Evolutionary conservation across 1,140 invertebrate genomes (phyloP).

Genomic region (Sminthurides bifidus): DNA sequence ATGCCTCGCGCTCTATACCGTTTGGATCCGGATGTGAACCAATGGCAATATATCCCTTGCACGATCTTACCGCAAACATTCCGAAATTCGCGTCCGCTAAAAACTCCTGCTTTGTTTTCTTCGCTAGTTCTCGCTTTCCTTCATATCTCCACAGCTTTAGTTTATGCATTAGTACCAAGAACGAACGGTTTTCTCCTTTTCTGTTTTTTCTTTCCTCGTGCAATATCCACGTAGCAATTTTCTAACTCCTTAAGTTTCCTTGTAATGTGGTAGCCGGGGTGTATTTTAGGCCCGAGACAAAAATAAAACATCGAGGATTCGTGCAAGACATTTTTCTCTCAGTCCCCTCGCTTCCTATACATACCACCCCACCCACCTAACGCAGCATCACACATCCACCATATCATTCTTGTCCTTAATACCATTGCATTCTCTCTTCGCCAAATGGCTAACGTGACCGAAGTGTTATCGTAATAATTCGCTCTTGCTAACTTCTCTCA

Average conservation of each 20-base stretch:
- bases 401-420: background rate
- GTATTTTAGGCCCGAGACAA: slow-evolving; percentile 2
- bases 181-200: too few species aligned
- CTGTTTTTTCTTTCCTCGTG: too few species aligned
- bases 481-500: too few species aligned
- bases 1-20: too few species aligned
- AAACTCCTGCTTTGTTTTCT: too few species aligned
- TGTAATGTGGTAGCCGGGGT: background rate
- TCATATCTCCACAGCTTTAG: background rate
- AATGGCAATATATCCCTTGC: too few species aligned
- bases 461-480: too few species aligned
- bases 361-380: background rate
- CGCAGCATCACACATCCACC: background rate
- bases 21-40: too few species aligned
- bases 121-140: too few species aligned
- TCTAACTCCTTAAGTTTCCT: background rate
- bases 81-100: too few species aligned
- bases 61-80: too few species aligned
- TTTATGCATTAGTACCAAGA: background rate
- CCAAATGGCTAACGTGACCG: too few species aligned
- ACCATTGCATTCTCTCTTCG: background rate
- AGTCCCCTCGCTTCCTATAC: background rate
- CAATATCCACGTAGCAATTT: background rate
- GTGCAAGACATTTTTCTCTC: background rate
- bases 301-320: slow-evolving; percentile 9